Percentiles rank a stretch among this genome's conserved stretches.
Conservation (phyloP, 2,113 vertebrate genomes). For the Suricata suricatta region DNA sequence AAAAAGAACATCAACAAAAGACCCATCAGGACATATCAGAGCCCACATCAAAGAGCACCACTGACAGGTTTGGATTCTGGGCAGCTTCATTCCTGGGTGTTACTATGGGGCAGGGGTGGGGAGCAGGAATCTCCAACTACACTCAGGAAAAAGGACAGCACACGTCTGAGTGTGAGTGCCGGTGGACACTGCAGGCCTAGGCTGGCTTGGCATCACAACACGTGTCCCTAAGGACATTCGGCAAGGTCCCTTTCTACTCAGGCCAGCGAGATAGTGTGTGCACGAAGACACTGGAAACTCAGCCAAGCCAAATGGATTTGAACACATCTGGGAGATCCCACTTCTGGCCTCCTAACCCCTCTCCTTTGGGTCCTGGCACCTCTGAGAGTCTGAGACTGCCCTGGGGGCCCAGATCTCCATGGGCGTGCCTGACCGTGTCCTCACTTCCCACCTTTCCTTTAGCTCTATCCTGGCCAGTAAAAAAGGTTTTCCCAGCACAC, state of each 20-base stretch:
- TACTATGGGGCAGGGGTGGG: rapidly evolving
- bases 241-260: not conserved
- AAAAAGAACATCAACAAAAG: not conserved
- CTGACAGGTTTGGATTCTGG: not conserved
- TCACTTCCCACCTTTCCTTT: not conserved
- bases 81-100: not conserved
- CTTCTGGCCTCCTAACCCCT: not conserved
- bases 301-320: not conserved
- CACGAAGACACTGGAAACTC: not conserved
- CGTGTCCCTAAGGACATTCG: not conserved
- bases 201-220: rapidly evolving
- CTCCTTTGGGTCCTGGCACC: not conserved
- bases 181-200: rapidly evolving
- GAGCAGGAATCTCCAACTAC: not conserved
- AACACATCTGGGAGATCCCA: not conserved
- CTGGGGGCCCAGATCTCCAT: not conserved
- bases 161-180: rapidly evolving
- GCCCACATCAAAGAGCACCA: not conserved
- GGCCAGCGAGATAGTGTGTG: not conserved
- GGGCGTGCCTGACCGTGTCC: not conserved
- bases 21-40: not conserved
- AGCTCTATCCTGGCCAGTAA: not conserved
- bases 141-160: not conserved
- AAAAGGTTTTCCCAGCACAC: not conserved
- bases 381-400: not conserved